These are phyloP conservation scores for Antheraea pernyi DNA, from an alignment of 1,140 invertebrate species.

Conservation along the genomic window DNA sequence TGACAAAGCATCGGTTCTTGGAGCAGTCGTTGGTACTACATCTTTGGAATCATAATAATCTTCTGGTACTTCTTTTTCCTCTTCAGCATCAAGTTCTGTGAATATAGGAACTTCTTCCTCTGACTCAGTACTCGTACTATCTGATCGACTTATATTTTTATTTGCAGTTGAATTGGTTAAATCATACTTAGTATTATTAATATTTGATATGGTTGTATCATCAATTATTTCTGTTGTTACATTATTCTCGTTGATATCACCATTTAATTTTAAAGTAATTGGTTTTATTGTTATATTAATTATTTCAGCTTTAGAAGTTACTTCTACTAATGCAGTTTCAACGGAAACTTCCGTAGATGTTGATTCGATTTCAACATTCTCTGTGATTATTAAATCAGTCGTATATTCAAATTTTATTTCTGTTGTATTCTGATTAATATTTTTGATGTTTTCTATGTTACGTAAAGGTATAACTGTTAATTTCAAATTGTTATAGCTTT, in stretches of 20 bases:
- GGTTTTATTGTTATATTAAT: constrained; percentile 8
- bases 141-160: constrained; percentile 26
- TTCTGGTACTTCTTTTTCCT: constrained; percentile 59
- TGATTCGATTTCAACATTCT: not conserved
- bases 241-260: not conserved
- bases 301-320: constrained; percentile 14
- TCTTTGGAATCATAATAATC: constrained; percentile 74
- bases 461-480: not conserved
- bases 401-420: not conserved
- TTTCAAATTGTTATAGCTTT: not conserved
- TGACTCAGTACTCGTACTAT: constrained; percentile 34
- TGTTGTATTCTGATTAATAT: not conserved
- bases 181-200: constrained; percentile 10
- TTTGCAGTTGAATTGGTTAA: constrained; percentile 8
- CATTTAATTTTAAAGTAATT: not conserved
- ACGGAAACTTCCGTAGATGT: not conserved
- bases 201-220: not conserved
- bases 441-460: not conserved
- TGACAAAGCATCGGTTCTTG: constrained; percentile 63
- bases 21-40: constrained; percentile 58
- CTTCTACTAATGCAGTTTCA: constrained; percentile 13
- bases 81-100: constrained; percentile 60
- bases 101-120: constrained; percentile 54
- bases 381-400: not conserved
- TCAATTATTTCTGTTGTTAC: not conserved